Base-by-base conservation (phyloP, 2,888 invertebrate genomes). In the Sesamia inferens region DNA sequence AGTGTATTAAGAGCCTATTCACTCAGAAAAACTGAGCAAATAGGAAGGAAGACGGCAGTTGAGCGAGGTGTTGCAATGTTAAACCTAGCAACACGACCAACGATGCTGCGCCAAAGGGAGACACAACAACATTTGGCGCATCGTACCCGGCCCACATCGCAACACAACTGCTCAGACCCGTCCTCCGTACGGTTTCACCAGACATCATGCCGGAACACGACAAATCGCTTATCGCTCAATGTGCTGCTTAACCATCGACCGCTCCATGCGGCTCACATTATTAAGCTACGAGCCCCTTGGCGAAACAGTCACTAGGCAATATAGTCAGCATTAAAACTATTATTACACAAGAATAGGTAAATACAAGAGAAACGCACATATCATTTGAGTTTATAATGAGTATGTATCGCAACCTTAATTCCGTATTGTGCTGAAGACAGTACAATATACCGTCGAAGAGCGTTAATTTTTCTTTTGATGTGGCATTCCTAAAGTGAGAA, bases 361-460 rank as follows among this genome's bases (percentile, higher is more conserved):
- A 81, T 54, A 71, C 47, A 8, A 57, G 5, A 8, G 19, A 24
- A 51, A 51, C n/a, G 44, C 11, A 76, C 14, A 71, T n/a, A 58
- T 58, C 5, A 79, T 65, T 70, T 13, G 13, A 11, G 57, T 51
- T 55, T 57, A n/a, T 70, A 78, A 78, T 79, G 57, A 62, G 24
- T 51, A 5, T 14, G 51, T 51, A 65, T 69, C 67, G 48, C 59
- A 54, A 71, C 69, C 79, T 74, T 74, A 59, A 71, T 71, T 19
- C 51, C 57, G 57, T 68, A 58, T 75, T 66, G 44, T 58, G 42
- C 13, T 67, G 65, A 42, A 72, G 64, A 72, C 48, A 11, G 16
- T 14, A 48, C 54, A 68, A 19, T 59, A 24, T 47, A n/a, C 11
- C 39, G 16, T 22, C 58, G 0, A 3, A 10, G 48, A 58, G 11